Evolutionary conservation across 1,140 invertebrate genomes (phyloP).

Genomic region (Diachasma alloeum): DNA sequence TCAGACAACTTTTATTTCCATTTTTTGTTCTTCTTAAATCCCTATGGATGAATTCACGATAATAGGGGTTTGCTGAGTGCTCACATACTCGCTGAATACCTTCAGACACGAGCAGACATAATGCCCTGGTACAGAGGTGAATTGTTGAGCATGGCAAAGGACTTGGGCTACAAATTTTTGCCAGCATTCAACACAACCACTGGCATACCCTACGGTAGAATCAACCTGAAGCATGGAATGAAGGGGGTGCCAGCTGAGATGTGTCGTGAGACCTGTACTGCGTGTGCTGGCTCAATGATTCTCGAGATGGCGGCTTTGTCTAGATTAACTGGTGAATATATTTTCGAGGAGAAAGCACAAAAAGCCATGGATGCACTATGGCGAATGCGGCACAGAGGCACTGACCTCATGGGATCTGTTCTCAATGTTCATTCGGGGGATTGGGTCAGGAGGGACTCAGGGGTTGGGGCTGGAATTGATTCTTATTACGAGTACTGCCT

Average conservation of each 20-base stretch:
- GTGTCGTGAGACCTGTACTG: conserved; percentile 92
- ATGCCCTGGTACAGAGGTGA: conserved; percentile 94
- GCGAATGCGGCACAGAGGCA: conserved; percentile 90
- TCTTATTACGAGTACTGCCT: conserved; percentile 99
- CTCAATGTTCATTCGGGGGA: conserved; percentile 97
- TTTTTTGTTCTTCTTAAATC: too few species aligned
- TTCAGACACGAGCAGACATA: conserved; percentile 78
- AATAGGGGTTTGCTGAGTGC: conserved; percentile 81
- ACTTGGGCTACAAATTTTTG: conserved; percentile 89
- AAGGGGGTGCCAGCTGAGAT: conserved; percentile 78
- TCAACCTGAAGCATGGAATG: conserved; percentile 91
- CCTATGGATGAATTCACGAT: too few species aligned
- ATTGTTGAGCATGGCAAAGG: conserved; percentile 88
- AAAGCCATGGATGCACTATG: conserved; percentile 97
- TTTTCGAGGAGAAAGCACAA: conserved; percentile 96
- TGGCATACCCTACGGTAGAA: conserved; percentile 93
- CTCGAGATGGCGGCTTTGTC: conserved; percentile 97
- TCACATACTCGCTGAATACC: conserved; percentile 87
- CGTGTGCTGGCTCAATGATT: conserved; percentile 98
- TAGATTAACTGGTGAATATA: conserved; percentile 87
- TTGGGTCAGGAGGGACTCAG: conserved; percentile 94
- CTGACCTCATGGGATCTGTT: conserved; percentile 93
- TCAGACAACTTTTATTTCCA: too few species aligned
- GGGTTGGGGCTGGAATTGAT: conserved; percentile 98
- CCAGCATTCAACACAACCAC: conserved; percentile 98